A percentile compares a stretch with the other conserved stretches of the same genome.
Conservation (phyloP, 1,140 invertebrate species). For the Eupristina koningsbergeri region DNA sequence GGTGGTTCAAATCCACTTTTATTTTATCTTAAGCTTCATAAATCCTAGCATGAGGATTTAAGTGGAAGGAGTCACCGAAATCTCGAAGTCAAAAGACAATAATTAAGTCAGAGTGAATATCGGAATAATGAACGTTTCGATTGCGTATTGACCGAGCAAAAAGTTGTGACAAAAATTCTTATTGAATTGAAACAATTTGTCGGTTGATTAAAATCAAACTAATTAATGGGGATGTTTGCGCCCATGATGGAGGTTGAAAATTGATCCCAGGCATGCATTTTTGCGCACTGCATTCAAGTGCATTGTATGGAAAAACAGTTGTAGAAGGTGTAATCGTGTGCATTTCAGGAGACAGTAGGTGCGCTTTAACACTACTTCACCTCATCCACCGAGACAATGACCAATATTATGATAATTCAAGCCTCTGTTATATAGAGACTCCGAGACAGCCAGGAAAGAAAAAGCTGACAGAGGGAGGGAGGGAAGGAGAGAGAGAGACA, state of each 20-base stretch:
- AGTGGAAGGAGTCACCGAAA: too few relatives aligned
- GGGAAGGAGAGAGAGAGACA: neutral
- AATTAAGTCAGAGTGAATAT: too few relatives aligned
- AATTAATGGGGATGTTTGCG: neutral
- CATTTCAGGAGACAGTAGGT: neutral
- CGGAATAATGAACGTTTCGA: too few relatives aligned
- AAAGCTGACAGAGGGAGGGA: too few relatives aligned
- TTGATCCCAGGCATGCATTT: neutral
- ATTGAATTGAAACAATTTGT: neutral
- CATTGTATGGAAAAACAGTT: neutral
- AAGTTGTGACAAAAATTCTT: neutral
- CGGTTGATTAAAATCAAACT: neutral
- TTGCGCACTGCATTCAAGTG: neutral
- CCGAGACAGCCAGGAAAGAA: too few relatives aligned
- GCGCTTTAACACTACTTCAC: conserved; percentile 12
- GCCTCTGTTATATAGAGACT: conserved; percentile 51
- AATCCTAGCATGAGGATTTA: too few relatives aligned
- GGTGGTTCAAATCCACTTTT: too few relatives aligned
- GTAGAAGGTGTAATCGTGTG: neutral
- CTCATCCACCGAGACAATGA: conserved; percentile 62
- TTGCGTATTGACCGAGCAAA: too few relatives aligned
- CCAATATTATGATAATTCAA: conserved; percentile 73
- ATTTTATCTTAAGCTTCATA: too few relatives aligned
- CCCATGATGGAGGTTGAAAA: neutral
- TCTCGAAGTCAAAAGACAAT: too few relatives aligned